Evolutionary conservation across 2,888 invertebrate genomes (phyloP).

Genomic region (Drosophila melanosoma): DNA sequence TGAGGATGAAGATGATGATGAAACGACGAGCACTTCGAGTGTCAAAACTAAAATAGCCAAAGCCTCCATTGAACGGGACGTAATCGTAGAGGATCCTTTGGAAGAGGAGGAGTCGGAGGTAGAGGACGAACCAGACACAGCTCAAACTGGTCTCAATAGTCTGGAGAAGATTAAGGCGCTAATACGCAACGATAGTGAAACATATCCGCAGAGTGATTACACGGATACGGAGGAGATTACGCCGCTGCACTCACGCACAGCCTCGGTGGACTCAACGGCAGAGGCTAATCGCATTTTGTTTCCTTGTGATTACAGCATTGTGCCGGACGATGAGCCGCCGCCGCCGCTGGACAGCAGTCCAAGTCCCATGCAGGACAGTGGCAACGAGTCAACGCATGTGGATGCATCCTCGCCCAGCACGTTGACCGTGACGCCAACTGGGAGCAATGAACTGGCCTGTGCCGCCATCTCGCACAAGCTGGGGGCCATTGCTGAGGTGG

Average conservation of each 20-base stretch:
- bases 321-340: constrained; percentile 73
- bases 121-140: background rate
- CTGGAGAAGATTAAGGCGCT: constrained; percentile 66
- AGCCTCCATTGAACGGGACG: constrained; percentile 69
- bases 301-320: constrained; percentile 74
- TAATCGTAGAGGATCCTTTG: constrained; percentile 52
- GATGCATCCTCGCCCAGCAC: constrained; percentile 41
- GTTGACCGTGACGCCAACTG: constrained; percentile 81
- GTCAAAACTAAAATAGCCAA: constrained; percentile 71
- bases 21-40: constrained; percentile 70
- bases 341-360: constrained; percentile 67
- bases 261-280: constrained; percentile 62
- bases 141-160: constrained; percentile 21
- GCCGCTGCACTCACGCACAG: constrained; percentile 68
- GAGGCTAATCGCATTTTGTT: constrained; percentile 44
- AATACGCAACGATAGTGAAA: constrained; percentile 70
- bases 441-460: constrained; percentile 87
- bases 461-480: constrained; percentile 89
- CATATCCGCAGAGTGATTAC: constrained; percentile 73
- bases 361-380: constrained; percentile 68
- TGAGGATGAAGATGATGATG: constrained; percentile 59
- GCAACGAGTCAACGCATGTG: constrained; percentile 26
- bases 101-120: constrained; percentile 33
- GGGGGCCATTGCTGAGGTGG: constrained; percentile 88
- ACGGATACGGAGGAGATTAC: constrained; percentile 60